Conservation (phyloP, 2,113 vertebrate species). For the Osmerus mordax region DNA sequence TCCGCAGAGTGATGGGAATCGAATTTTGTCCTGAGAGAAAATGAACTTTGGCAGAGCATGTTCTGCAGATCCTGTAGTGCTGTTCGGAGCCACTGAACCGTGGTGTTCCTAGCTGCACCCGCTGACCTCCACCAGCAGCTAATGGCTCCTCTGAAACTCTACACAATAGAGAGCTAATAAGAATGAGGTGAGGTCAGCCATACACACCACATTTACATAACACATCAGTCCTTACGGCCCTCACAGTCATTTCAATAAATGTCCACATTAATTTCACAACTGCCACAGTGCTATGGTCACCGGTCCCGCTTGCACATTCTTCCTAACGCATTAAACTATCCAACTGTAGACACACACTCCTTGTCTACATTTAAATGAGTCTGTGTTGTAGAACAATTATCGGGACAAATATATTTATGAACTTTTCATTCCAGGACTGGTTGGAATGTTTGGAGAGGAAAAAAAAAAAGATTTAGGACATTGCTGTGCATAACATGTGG, state of each 20-base stretch:
- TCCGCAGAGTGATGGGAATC: conserved; percentile 3
- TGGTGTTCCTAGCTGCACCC: conserved; percentile 7
- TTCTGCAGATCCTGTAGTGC: not conserved
- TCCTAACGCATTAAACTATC: not conserved
- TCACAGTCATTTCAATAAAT: not conserved
- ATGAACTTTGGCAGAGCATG: conserved; percentile 5
- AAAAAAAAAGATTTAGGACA: not conserved
- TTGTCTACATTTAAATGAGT: not conserved
- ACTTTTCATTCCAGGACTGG: not conserved
- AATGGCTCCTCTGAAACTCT: conserved; percentile 3
- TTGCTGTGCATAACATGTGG: not conserved
- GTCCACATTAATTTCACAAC: conserved; percentile 4
- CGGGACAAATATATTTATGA: not conserved
- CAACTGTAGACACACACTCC: not conserved
- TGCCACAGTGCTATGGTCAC: not conserved
- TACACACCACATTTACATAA: conserved; percentile 19
- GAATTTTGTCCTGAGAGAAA: conserved; percentile 9
- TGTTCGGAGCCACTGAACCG: conserved; percentile 7
- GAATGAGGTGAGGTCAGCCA: conserved; percentile 7
- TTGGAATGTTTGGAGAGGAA: not conserved
- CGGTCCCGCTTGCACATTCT: not conserved
- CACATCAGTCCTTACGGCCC: not conserved
- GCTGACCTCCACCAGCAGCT: not conserved
- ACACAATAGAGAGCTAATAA: not conserved
- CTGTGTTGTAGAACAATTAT: not conserved